phyloP scores from a whole-genome alignment of 2,113 vertebrate species.

The Penelope pileata region DNA sequence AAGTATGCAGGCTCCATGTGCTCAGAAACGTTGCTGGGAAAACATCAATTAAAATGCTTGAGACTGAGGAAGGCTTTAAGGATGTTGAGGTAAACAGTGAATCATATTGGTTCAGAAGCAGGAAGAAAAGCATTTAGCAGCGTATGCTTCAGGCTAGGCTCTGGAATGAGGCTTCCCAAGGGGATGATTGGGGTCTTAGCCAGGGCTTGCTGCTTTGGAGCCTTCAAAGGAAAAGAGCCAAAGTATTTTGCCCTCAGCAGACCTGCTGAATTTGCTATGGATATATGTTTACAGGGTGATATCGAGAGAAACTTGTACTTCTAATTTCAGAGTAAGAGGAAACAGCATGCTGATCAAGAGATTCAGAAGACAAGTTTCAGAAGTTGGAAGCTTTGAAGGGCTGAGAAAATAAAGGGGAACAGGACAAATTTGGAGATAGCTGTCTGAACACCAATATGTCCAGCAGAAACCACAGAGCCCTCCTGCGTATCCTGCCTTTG shows the following conservation, averaged over 20 bases:
- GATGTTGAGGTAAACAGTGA: constrained; percentile 4
- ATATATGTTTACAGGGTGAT: background rate
- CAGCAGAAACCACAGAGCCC: background rate
- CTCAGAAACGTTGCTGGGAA: constrained; percentile 6
- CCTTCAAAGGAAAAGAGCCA: background rate
- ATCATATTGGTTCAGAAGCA: background rate
- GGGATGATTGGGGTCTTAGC: background rate
- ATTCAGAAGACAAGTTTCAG: background rate
- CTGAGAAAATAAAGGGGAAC: rapidly evolving
- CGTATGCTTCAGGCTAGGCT: background rate
- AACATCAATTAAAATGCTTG: constrained; percentile 6
- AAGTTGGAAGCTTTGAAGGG: background rate
- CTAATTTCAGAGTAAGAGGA: background rate
- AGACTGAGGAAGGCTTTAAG: background rate
- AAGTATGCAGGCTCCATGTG: background rate
- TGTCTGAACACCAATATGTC: background rate
- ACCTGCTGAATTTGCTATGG: background rate
- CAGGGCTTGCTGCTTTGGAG: background rate
- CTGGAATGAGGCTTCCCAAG: background rate
- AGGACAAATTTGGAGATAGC: background rate
- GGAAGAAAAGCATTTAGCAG: background rate
- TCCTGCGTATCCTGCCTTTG: background rate
- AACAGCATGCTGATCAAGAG: background rate
- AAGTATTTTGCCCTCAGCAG: background rate
- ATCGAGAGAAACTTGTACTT: background rate